Base-by-base conservation (phyloP, 2,797 vertebrate genomes). In the Myotis findleyi region DNA sequence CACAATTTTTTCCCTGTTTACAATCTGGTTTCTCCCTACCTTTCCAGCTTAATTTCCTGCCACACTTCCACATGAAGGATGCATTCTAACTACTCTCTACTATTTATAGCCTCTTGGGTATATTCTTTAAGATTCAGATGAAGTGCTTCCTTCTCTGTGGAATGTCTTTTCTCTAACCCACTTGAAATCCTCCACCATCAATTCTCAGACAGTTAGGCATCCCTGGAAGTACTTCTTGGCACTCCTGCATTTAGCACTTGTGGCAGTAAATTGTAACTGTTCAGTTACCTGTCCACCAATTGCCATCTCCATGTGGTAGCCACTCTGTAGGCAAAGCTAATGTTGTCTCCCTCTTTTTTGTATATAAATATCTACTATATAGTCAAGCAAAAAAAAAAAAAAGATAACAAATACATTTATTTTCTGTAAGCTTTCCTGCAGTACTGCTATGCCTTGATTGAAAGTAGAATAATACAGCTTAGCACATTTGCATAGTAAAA, bases 81-180 rank as follows among this genome's bases (percentile, higher is more conserved):
- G 47, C 53, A 73, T 69, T 49, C 36, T 33, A 75, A 66, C 20
- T 76, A 8, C 25, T 21, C 13, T 8, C 44, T 27, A 6, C 57
- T 92, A 38, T 92, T 87, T 71, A 9, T 14, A 89, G 25, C 62
- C 87, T 33, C 21, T 75, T 79, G 51, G 66, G 21, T 89, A 4
- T 2, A 27, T 59, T 92, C 59, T 94, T 89, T 81, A 87, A 59
- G 41, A 87, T 84, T 94, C 85, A 66, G 27, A 85, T 81, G 53
- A 91, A 76, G 59, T 66, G 18, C 12, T 49, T 49, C 33, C n/a
- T 80, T 64, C 53, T 81, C 47, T 94, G 27, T 49, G 13, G 53
- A 72, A 36, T 7, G 64, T 85, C 57, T 66, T 69, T 89, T 69
- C 25, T 76, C 72, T 93, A 89, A 62, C 27, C 18, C 72, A 76